phyloP scores from a whole-genome alignment of 2,888 invertebrate genomes.

The Oligia strigilis region DNA sequence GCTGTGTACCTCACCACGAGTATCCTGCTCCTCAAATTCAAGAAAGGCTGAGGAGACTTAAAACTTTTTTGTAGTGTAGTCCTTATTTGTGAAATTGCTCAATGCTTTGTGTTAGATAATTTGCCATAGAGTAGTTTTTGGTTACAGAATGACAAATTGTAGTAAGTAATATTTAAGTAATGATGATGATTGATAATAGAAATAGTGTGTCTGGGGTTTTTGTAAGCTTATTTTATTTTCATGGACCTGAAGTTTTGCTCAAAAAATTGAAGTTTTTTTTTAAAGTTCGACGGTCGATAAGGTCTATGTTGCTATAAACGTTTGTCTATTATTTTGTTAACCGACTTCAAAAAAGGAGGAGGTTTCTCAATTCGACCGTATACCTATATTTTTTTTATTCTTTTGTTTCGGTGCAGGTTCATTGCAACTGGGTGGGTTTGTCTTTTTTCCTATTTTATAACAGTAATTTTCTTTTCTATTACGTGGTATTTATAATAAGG shows the following conservation, averaged over 20 bases:
- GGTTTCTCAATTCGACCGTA: no score
- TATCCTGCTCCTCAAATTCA: constrained; percentile 95
- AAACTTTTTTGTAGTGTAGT: neutral
- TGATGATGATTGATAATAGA: constrained; percentile 6
- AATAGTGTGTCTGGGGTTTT: constrained; percentile 13
- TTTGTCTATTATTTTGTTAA: neutral
- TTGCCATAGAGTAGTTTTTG: constrained; percentile 51
- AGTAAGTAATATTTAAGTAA: constrained; percentile 6
- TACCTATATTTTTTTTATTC: neutral
- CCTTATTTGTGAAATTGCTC: constrained; percentile 46
- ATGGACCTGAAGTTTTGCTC: constrained; percentile 44
- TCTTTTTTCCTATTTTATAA: constrained; percentile 23
- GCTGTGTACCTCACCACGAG: constrained; percentile 93
- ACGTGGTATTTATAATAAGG: constrained; percentile 72
- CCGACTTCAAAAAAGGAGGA: no score
- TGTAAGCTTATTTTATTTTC: constrained; percentile 14
- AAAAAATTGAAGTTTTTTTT: neutral
- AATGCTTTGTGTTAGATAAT: constrained; percentile 37
- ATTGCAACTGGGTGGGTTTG: constrained; percentile 38
- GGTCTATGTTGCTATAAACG: neutral
- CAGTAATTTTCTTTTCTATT: constrained; percentile 62
- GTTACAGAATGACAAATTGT: constrained; percentile 12
- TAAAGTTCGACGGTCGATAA: neutral
- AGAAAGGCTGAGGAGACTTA: constrained; percentile 92
- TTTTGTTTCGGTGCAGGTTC: constrained; percentile 49